Evolutionary conservation across 1,140 invertebrate species (phyloP), one percentile per base, ranked within the genome.

Genomic region (Pseudomyrmex cubaensis): DNA sequence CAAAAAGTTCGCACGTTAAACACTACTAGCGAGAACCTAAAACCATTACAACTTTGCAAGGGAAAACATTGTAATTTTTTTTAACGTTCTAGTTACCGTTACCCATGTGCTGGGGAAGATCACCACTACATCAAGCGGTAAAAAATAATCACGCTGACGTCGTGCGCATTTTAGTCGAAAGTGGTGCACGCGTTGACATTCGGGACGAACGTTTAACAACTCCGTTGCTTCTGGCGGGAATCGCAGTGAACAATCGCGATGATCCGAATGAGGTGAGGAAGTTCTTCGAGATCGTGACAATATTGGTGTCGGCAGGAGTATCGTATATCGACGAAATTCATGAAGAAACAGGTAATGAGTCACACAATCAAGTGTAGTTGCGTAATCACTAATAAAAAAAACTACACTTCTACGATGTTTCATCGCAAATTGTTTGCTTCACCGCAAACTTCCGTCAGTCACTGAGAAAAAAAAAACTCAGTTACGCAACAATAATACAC

Each of bases 121-220:
- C 91, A 9, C 82, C 92, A 0, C 59, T 93, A 50, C 92, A 93
- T 10, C 77, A 91, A 48, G 91, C 92, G 8, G 90, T 87, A 15
- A 90, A 88, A 86, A 76, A 85, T 64, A 87, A 90, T 84, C 75
- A 90, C 22, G 66, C 83, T 0, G 83, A 87, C 9, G 84, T 91
- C 1, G 91, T 92, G 1, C 48, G 48, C 15, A 17, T 87, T 15
- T 70, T 92, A 35, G 67, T 92, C 44, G 17, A 88, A 1, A 66
- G n/a, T 15, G 54, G 48, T 1, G 75, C 83, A 1, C 10, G 87
- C 13, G 86, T 72, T 1, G 84, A 87, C 17, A 56, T 7, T 8
- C 7, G 61, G 20, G 87, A 88, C 54, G 66, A 82, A 0, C 54
- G 61, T 1, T 35, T 57, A 13, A 67, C 76, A 25, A 73, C 66